A percentile compares a stretch with the other conserved stretches of the same genome.
These are phyloP conservation scores for Phaonia tiefii DNA, from an alignment of 2,888 invertebrate genomes.

Conservation along the genomic window DNA sequence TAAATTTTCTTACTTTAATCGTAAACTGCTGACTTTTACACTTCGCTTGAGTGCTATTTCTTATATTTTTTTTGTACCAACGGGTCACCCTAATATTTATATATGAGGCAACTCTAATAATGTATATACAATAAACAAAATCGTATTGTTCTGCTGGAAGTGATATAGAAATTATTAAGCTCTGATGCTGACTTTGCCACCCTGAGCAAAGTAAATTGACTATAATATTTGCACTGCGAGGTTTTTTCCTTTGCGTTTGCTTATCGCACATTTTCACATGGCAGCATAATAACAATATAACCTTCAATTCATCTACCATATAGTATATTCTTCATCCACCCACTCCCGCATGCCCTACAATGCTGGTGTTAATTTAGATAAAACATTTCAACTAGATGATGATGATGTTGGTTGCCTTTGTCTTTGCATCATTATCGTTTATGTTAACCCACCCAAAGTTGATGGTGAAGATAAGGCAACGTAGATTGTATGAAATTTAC, in stretches of 20 bases:
- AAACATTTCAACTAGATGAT: conserved; percentile 30
- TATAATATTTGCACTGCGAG: conserved; percentile 7
- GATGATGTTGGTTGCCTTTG: no score
- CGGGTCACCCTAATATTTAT: no score
- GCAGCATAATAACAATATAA: conserved; percentile 38
- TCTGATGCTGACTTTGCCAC: not conserved
- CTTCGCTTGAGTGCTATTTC: no score
- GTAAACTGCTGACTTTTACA: no score
- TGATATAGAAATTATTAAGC: not conserved
- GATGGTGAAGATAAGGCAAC: not conserved
- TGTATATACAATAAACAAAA: no score
- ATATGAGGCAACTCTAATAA: no score
- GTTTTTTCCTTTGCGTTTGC: conserved; percentile 11
- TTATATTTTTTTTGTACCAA: no score
- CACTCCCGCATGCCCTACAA: conserved; percentile 1
- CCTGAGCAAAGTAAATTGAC: conserved; percentile 5
- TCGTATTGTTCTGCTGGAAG: not conserved
- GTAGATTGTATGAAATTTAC: no score
- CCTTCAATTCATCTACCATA: not conserved
- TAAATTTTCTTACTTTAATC: no score
- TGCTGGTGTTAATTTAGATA: conserved; percentile 40
- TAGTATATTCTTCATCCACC: conserved; percentile 2
- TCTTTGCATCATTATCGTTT: conserved; percentile 20
- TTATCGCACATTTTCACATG: conserved; percentile 58
- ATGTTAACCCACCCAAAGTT: not conserved